Evolutionary conservation across 2,113 vertebrate genomes (phyloP), one percentile per base, ranked within the genome.

Genomic region (Poeciliopsis turrubarensis): DNA sequence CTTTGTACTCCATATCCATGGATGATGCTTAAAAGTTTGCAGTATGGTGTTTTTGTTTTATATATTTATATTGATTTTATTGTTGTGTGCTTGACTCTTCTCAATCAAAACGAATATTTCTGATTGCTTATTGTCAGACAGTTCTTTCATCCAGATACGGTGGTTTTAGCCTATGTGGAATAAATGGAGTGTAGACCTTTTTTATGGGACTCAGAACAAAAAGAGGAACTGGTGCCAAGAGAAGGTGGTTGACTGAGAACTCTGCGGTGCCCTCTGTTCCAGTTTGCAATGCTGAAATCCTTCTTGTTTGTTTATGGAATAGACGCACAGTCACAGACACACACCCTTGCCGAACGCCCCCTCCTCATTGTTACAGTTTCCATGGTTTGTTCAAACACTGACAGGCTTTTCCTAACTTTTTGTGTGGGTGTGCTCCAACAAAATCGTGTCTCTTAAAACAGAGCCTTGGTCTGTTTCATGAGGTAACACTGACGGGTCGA

Each of bases 201-300:
- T 72, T 82, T 26, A 83, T 72, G 75, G 75, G 82, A 88, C 80
- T 86, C 75, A 86, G 85, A 92, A 87, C 86, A 90, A 88, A 90
- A 89, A 77, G 64, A 34, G 12, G 17, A 64, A 68, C 68, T 57
- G 37, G 22, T 81, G 78, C 83, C 82, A 87, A 67, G 67, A 86
- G 65, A 80, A 82, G 79, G 65, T 85, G 82, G 82, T 84, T 74
- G 79, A 70, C 72, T 68, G 68, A 62, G 69, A 83, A 69, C 72
- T 79, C 39, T 13, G 13, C 22, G 17, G 65, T 68, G 51, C 73
- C 79, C 81, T 84, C 66, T 88, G 65, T n/a, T 79, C 81, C 71
- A 68, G 65, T 79, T 77, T 73, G 69, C 67, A 61, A 68, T 39
- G 26, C 65, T 72, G 57, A 77, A 69, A 72, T 78, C 17, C 78